Evolutionary conservation across 1,140 invertebrate genomes (phyloP).

Genomic region (Amyelois transitella): DNA sequence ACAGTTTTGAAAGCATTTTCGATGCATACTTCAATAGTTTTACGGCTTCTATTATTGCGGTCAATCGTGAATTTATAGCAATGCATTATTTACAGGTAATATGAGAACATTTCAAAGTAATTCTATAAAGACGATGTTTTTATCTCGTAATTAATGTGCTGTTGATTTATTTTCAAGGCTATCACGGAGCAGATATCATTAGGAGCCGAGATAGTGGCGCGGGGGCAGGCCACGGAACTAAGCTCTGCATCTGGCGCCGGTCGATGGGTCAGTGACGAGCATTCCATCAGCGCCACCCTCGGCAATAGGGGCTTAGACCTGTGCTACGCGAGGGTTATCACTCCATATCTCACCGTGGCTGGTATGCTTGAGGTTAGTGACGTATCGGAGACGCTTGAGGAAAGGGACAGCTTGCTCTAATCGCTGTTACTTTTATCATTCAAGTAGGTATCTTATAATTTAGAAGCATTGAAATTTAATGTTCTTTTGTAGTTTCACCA

Average conservation of each 20-base stretch:
- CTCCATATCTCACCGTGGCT: constrained; percentile 52
- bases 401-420: background rate
- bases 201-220: constrained; percentile 55
- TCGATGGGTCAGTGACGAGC: constrained; percentile 39
- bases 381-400: background rate
- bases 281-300: constrained; percentile 53
- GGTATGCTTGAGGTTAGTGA: constrained; percentile 57
- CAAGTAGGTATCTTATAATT: constrained; percentile 1
- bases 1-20: constrained; percentile 61
- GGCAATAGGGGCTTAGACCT: constrained; percentile 59
- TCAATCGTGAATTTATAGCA: constrained; percentile 62
- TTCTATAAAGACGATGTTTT: background rate
- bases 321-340: constrained; percentile 49
- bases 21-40: constrained; percentile 54
- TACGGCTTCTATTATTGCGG: constrained; percentile 56
- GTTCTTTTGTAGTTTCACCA: too few species aligned
- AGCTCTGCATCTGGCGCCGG: constrained; percentile 52
- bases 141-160: background rate
- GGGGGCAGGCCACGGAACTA: constrained; percentile 41
- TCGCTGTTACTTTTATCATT: too few species aligned
- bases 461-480: background rate
- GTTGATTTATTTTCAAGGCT: constrained; percentile 28
- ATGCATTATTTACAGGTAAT: constrained; percentile 58
- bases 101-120: background rate
- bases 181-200: constrained; percentile 47